Base-by-base conservation (phyloP, 2,888 invertebrate genomes). In the Serripes groenlandicus region DNA sequence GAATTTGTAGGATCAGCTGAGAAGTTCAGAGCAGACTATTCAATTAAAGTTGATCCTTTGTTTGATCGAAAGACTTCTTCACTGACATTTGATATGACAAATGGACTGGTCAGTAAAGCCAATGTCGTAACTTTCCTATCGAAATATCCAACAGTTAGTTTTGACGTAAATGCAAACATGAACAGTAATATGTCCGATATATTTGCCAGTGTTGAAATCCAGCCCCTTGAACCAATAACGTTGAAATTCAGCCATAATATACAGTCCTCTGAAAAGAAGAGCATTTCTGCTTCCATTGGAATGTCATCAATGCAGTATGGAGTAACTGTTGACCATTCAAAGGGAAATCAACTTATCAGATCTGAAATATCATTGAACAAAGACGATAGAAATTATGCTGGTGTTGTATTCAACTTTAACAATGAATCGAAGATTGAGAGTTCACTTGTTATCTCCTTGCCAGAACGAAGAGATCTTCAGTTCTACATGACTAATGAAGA, bases 391-490 rank as follows among this genome's bases (percentile, higher is more conserved):
- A 66, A 66, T 26, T 66, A 66, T 32, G 35, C 42, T 23, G 66
- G 66, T 2, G 37, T 28, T 3, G 21, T 23, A 23, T 18, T 66
- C 23, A 30, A 66, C 26, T 5, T 66, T 11, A 35, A 42, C 37
- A 77, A 34, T 75, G 28, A 9, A 1, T 62, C 49, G 21, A 71
- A 74, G 30, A 69, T 77, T 0, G 72, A 66, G 34, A 71, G 76
- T 18, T 30, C 74, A 28, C 23, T 66, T n/a, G 79, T 68, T 11
- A 26, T 85, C 3, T 70, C 81, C 11, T 28, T 35, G 3, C 79
- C 74, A 34, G 64, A 66, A 56, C 72, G 71, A 71, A 62, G 85
- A 35, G 79, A 81, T 56, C 78, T 85, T 32, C 34, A 66, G 42
- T 64, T 64, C n/a, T 64, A 34, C 30, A 34, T 64, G 34, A 64